Evolutionary conservation across 1,140 invertebrate species (phyloP).

Genomic region (Condylostylus longicornis): DNA sequence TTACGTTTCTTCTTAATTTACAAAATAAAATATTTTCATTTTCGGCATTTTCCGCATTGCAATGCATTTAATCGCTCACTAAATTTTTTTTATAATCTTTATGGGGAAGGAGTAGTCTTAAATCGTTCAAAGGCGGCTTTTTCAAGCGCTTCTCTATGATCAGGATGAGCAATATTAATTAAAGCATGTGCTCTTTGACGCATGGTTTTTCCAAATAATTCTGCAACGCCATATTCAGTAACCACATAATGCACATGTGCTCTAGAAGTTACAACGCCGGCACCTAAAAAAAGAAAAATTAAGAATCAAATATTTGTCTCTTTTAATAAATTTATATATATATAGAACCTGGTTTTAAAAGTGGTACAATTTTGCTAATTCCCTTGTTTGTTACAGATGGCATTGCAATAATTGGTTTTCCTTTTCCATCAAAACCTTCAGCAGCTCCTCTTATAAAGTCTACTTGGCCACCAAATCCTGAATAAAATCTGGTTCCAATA

Average conservation of each 20-base stretch:
- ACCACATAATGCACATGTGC: constrained; percentile 88
- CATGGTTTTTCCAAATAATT: constrained; percentile 77
- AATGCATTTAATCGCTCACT: too few relatives aligned
- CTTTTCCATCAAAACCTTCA: constrained; percentile 69
- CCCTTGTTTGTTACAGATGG: constrained; percentile 72
- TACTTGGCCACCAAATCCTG: constrained; percentile 86
- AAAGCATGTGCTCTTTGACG: constrained; percentile 77
- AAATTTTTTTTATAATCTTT: too few relatives aligned
- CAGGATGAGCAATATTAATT: constrained; percentile 80
- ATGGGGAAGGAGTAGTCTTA: constrained; percentile 65
- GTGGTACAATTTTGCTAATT: constrained; percentile 78
- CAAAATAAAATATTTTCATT: too few relatives aligned
- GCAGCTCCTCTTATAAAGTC: constrained; percentile 91
- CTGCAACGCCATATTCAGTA: constrained; percentile 82
- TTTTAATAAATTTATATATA: not conserved
- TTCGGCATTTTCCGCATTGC: too few relatives aligned
- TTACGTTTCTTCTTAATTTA: too few relatives aligned
- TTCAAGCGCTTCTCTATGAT: constrained; percentile 71
- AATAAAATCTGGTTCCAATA: constrained; percentile 83
- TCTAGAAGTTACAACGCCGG: constrained; percentile 82
- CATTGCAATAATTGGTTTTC: constrained; percentile 88
- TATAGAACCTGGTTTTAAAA: constrained; percentile 55
- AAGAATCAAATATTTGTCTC: not conserved
- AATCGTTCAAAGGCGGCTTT: constrained; percentile 78
- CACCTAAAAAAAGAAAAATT: constrained; percentile 42